These are phyloP conservation scores for Ypsolopha scabrella DNA, from an alignment of 2,888 invertebrate species.

Conservation along the genomic window DNA sequence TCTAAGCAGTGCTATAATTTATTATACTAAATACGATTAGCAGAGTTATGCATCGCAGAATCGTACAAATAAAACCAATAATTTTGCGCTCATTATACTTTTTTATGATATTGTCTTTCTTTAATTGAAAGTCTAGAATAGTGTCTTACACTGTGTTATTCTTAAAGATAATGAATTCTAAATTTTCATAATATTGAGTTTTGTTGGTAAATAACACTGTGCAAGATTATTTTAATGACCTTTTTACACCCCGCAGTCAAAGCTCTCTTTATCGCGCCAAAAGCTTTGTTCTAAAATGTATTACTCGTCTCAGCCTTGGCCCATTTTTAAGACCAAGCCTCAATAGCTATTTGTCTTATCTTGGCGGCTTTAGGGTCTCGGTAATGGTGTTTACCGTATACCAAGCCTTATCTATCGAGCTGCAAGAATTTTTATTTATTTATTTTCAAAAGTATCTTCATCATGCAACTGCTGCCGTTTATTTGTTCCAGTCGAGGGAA, in stretches of 20 bases:
- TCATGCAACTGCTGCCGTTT: background rate
- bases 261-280: slow-evolving; percentile 15
- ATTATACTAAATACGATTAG: too few relatives aligned
- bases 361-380: slow-evolving; percentile 35
- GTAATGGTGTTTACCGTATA: slow-evolving; percentile 45
- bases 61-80: too few relatives aligned
- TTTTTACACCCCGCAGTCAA: background rate
- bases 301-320: background rate
- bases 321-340: slow-evolving; percentile 30
- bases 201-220: too few relatives aligned
- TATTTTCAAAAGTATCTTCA: background rate
- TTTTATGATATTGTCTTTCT: too few relatives aligned
- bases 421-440: background rate
- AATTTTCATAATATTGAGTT: too few relatives aligned
- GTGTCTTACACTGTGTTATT: too few relatives aligned
- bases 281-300: too few relatives aligned
- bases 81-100: too few relatives aligned
- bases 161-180: too few relatives aligned
- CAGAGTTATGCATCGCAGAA: too few relatives aligned
- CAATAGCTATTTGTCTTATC: slow-evolving; percentile 42
- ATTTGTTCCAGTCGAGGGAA: background rate
- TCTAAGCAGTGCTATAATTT: too few relatives aligned
- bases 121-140: too few relatives aligned
- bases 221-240: background rate
- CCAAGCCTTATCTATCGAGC: slow-evolving; percentile 6